Evolutionary conservation across 2,113 vertebrate genomes (phyloP), one percentile per base, ranked within the genome.

Genomic region (Cryptotis parvus): DNA sequence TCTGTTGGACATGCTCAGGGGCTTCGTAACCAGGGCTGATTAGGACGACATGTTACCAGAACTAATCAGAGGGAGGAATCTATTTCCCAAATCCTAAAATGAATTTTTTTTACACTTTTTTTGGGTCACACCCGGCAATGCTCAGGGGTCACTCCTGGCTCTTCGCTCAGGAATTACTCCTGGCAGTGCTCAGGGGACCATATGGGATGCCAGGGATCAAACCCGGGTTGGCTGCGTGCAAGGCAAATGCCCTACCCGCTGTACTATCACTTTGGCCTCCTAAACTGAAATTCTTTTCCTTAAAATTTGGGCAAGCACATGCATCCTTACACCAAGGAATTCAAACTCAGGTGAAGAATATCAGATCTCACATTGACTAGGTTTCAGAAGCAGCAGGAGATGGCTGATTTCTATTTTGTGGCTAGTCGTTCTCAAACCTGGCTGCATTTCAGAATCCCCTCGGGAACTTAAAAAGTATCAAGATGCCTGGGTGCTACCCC

Each of bases 381-480:
- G 70, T 91, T 90, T 93, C 75, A 45, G 63, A 58, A 35, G 33
- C 43, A n/a, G 11, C 11, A 81, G 43, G 2, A 55, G 58, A 31
- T 31, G 84, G 68, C 27, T 68, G 86, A 89, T 37, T 92, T 63
- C 73, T 77, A 16, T 29, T 61, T 88, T 74, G 35, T 27, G 26
- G 29, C 89, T 55, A 80, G 52, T 73, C 31, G 65, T 90, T 91
- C 87, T 72, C 73, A 91, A 70, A 74, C 4, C 26, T 31, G 27
- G 22, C 35, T 69, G 72, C 15, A 77, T 4, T 9, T 15, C 33
- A 91, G 90, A 94, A 94, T 87, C 91, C 82, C 90, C 95, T 29
- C 77, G 95, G 93, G 65, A 94, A 94, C 87, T 90, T 93, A 15
- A 52, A 68, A 86, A 75, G 20, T 18, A 29, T 33, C 37, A 41